These are phyloP conservation scores for Tenebrosternarchus preto DNA, from an alignment of 2,113 vertebrate genomes.

Conservation along the genomic window DNA sequence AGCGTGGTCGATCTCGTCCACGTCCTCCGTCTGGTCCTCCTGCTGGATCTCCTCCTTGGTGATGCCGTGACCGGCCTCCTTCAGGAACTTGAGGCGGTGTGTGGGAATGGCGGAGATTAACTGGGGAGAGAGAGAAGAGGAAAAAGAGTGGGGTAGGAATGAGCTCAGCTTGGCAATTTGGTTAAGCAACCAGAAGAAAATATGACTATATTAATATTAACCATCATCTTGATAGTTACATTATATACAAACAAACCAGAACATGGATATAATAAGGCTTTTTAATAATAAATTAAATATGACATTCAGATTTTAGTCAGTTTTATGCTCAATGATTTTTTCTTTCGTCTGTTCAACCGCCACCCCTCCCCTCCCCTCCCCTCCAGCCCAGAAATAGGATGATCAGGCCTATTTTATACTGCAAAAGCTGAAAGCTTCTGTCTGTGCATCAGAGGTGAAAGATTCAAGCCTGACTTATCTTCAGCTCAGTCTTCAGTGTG, in stretches of 20 bases:
- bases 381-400: not conserved
- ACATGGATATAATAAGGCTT: too few species aligned
- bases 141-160: too few species aligned
- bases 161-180: not conserved
- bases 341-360: too few species aligned
- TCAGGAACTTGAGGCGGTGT: conserved; percentile 92
- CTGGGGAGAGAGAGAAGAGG: conserved; percentile 39
- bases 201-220: too few species aligned
- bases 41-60: conserved; percentile 87
- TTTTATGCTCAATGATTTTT: too few species aligned
- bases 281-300: too few species aligned
- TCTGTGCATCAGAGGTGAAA: not conserved
- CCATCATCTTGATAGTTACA: too few species aligned
- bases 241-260: too few species aligned
- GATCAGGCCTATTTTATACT: not conserved
- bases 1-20: conserved; percentile 92
- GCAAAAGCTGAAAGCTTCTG: not conserved
- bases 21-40: conserved; percentile 82
- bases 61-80: conserved; percentile 90
- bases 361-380: not conserved
- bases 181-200: too few species aligned
- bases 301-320: too few species aligned
- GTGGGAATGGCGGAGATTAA: conserved; percentile 90
- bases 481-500: not conserved
- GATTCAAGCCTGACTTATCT: not conserved